Conservation (phyloP, 2,888 invertebrate genomes). For the Deilephila elpenor region DNA sequence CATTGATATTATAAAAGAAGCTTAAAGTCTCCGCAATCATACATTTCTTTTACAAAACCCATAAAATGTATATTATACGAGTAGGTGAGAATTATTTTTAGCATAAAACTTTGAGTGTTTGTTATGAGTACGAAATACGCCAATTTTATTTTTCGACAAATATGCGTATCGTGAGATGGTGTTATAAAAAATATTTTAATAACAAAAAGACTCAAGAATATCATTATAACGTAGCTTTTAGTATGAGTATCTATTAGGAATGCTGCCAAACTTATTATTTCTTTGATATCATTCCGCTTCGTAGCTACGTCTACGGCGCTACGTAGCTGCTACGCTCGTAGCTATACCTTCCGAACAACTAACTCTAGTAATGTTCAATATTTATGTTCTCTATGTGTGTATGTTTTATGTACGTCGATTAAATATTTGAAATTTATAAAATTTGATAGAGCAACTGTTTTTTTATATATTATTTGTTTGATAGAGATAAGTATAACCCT, state of each 20-base stretch:
- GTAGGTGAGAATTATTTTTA: not conserved
- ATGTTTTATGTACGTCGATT: not conserved
- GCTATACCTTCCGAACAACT: not conserved
- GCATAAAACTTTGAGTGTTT: not conserved
- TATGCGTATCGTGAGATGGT: no score
- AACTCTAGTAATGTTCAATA: not conserved
- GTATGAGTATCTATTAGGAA: not conserved
- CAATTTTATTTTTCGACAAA: no score
- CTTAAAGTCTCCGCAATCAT: not conserved
- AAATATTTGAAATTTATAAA: no score
- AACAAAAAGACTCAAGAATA: not conserved
- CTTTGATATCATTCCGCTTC: not conserved
- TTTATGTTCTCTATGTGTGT: not conserved
- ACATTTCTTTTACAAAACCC: not conserved
- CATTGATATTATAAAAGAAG: not conserved
- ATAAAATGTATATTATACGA: not conserved
- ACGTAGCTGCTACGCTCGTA: slow-evolving; percentile 7
- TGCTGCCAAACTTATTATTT: not conserved
- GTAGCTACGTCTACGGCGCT: not conserved
- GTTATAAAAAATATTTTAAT: no score
- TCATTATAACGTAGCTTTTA: not conserved
- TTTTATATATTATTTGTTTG: no score
- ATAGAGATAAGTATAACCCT: no score
- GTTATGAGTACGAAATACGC: not conserved
- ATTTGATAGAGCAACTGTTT: no score